Base-by-base conservation (phyloP, 53 echinoderm and acorn worm species). In the Luidia sarsii region DNA sequence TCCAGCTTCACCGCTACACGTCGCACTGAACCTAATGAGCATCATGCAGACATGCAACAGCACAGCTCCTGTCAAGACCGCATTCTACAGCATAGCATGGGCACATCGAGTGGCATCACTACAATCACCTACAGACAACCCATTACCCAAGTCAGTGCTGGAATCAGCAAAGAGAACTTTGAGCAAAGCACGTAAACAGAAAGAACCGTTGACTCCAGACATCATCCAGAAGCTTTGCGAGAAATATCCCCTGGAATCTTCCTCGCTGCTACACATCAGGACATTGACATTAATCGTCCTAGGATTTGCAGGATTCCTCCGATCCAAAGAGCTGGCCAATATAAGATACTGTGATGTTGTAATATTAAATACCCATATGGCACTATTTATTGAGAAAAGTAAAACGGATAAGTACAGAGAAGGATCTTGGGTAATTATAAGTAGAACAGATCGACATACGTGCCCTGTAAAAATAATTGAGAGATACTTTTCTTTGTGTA, bases 81-180 rank as follows among this genome's bases (percentile, higher is more conserved):
- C 74, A 20, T 74, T 74, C 16, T 51, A 74, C 56, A 56, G 55
- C n/a, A 74, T 74, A 9, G 57, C 56, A 14, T 74, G 74, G 74
- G 56, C 57, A 10, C 74, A 74, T 34, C 45, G 74, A 15, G 9
- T 55, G 7, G 35, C 35, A 28, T 74, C 59, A 39, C 24, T 74
- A 4, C 38, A 10, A 19, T 74, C 74, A 13, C 74, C 74, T 14
- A 74, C 74, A 15, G 74, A 74, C 3, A 21, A 56, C 28, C 4
- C 2, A 35, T 7, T 57, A 24, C 74, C 37, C 2, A 74, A 33
- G 24, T 74, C 57, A 39, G 37, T 74, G 1, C 55, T 51, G 3
- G 56, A 74, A 33, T 55, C 55, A 35, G 37, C 57, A 6, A 74
- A 74, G 32, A 55, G 74, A 74, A 51, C 74, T 2, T 21, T 55